These are phyloP conservation scores for Agrotis exclamationis DNA, from an alignment of 2,888 invertebrate genomes.

Conservation along the genomic window DNA sequence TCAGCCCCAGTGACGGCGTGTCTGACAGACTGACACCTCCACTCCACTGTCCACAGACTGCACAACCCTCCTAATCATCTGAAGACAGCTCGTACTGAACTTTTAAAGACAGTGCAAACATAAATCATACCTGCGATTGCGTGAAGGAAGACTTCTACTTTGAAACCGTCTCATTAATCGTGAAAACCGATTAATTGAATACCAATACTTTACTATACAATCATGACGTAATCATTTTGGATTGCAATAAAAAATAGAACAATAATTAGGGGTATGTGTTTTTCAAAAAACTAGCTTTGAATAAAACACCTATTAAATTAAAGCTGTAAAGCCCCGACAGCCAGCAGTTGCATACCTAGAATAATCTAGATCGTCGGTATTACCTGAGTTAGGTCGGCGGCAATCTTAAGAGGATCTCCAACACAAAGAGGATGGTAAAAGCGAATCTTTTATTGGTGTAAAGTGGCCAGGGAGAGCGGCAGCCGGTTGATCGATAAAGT, in stretches of 20 bases:
- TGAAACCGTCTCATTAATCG: not conserved
- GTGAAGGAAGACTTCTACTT: not conserved
- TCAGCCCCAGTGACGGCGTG: constrained; percentile 65
- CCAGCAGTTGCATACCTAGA: constrained; percentile 29
- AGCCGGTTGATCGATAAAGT: constrained; percentile 59
- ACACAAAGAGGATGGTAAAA: constrained; percentile 52
- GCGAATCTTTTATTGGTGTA: constrained; percentile 57
- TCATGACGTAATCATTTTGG: too few relatives aligned
- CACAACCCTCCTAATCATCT: constrained; percentile 38
- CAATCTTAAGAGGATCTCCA: constrained; percentile 56
- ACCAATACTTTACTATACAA: too few relatives aligned
- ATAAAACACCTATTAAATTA: not conserved
- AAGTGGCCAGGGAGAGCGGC: constrained; percentile 54
- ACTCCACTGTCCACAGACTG: constrained; percentile 37
- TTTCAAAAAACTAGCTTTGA: not conserved
- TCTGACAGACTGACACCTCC: constrained; percentile 46
- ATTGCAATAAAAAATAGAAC: not conserved
- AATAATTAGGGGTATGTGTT: not conserved
- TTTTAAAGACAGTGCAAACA: not conserved
- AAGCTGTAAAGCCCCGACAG: constrained; percentile 2
- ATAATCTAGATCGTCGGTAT: constrained; percentile 47
- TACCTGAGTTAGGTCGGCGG: constrained; percentile 34
- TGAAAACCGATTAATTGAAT: too few relatives aligned
- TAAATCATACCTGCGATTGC: not conserved
- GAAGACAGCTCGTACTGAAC: not conserved